These are phyloP conservation scores for Agapornis roseicollis DNA, from an alignment of 2,113 vertebrate species.

Conservation along the genomic window DNA sequence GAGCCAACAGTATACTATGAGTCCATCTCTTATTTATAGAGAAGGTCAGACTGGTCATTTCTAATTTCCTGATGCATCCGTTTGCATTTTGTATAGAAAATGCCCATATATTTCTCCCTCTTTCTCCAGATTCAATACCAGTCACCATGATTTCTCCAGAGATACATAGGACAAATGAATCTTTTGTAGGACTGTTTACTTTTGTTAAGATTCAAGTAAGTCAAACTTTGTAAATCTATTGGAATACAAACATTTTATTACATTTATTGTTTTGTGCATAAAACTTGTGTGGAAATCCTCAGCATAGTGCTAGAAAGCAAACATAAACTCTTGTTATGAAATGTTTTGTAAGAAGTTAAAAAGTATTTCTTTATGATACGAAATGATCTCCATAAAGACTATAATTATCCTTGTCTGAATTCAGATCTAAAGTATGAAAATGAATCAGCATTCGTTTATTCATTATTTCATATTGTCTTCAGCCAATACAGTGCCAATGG, in stretches of 20 bases:
- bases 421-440: constrained; percentile 31
- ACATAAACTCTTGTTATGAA: neutral
- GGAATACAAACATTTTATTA: neutral
- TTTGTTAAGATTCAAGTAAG: neutral
- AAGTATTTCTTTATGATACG: neutral
- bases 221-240: neutral
- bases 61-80: constrained; percentile 56
- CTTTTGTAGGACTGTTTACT: neutral
- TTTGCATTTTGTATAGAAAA: neutral
- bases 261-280: neutral
- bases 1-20: constrained; percentile 19
- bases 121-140: neutral
- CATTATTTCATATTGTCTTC: constrained; percentile 49
- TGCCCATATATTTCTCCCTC: neutral
- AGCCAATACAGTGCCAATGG: neutral
- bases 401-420: constrained; percentile 43
- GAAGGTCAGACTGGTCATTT: constrained; percentile 56
- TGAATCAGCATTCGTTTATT: constrained; percentile 12
- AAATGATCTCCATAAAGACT: constrained; percentile 47
- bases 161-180: neutral
- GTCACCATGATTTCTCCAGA: neutral
- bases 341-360: neutral
- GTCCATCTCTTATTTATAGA: constrained; percentile 33
- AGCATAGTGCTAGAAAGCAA: neutral
- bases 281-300: neutral